These are phyloP conservation scores for Schlechtendalia chinensis DNA, from an alignment of 1,140 invertebrate genomes.

Conservation along the genomic window DNA sequence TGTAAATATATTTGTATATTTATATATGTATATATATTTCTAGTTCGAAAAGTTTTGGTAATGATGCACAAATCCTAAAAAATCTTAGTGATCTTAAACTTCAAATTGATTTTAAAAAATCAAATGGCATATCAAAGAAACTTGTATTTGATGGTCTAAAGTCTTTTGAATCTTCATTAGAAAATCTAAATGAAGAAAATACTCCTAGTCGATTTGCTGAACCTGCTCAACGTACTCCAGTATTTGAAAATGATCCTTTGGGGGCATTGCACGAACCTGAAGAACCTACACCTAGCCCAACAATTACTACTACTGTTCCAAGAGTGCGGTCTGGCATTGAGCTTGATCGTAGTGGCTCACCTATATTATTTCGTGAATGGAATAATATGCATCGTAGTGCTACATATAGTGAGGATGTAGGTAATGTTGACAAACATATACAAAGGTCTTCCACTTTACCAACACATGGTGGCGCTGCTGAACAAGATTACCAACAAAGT, in stretches of 20 bases:
- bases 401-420: conserved; percentile 41
- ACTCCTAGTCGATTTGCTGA: conserved; percentile 25
- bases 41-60: conserved; percentile 71
- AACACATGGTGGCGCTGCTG: conserved; percentile 58
- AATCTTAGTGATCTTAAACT: conserved; percentile 62
- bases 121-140: conserved; percentile 48
- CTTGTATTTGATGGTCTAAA: conserved; percentile 39
- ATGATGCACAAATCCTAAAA: conserved; percentile 71
- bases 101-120: conserved; percentile 46
- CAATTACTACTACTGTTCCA: conserved; percentile 28
- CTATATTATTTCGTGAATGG: conserved; percentile 51
- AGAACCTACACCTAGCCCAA: conserved; percentile 54
- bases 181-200: conserved; percentile 44
- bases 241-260: conserved; percentile 86
- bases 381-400: conserved; percentile 26
- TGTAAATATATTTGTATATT: conserved; percentile 13
- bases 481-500: conserved; percentile 56
- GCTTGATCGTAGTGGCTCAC: conserved; percentile 53
- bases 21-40: conserved; percentile 45
- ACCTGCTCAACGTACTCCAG: conserved; percentile 65
- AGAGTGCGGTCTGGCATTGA: conserved; percentile 53
- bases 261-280: conserved; percentile 66
- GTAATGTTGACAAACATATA: conserved; percentile 57
- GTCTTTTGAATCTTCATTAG: conserved; percentile 45
- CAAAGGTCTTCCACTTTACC: conserved; percentile 82